Conservation (phyloP, 2,888 invertebrate genomes). For the Dioctria rufipes region DNA sequence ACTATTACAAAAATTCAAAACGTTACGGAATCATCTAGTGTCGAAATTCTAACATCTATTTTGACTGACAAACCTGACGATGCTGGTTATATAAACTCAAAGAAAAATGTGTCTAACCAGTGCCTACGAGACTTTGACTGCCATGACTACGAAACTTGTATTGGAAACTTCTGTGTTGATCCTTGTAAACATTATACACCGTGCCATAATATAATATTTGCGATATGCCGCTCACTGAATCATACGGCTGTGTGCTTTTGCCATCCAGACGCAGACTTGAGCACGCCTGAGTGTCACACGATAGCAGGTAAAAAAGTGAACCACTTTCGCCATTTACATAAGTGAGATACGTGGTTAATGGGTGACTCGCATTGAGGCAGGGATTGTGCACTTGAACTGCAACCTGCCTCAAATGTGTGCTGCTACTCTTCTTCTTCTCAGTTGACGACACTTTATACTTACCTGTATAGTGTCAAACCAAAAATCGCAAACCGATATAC, state of each 20-base stretch:
- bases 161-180: constrained; percentile 72
- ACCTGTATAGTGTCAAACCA: constrained; percentile 1
- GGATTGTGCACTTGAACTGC: constrained; percentile 57
- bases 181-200: constrained; percentile 73
- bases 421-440: constrained; percentile 54
- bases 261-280: constrained; percentile 70
- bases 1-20: too few species aligned
- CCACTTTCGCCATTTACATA: constrained; percentile 16
- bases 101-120: constrained; percentile 57
- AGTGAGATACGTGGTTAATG: constrained; percentile 53
- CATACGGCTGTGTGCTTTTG: constrained; percentile 76
- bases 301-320: constrained; percentile 75
- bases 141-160: constrained; percentile 71
- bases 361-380: constrained; percentile 56
- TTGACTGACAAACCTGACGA: background rate
- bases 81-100: background rate
- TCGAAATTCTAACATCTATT: background rate
- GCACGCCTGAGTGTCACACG: constrained; percentile 74
- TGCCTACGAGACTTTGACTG: constrained; percentile 70
- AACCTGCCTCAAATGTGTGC: constrained; percentile 55
- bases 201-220: constrained; percentile 67
- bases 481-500: constrained; percentile 47
- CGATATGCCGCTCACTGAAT: constrained; percentile 72
- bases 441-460: background rate
- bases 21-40: too few species aligned